Conservation (phyloP, 2,888 invertebrate genomes). For the Agrotis ipsilon region DNA sequence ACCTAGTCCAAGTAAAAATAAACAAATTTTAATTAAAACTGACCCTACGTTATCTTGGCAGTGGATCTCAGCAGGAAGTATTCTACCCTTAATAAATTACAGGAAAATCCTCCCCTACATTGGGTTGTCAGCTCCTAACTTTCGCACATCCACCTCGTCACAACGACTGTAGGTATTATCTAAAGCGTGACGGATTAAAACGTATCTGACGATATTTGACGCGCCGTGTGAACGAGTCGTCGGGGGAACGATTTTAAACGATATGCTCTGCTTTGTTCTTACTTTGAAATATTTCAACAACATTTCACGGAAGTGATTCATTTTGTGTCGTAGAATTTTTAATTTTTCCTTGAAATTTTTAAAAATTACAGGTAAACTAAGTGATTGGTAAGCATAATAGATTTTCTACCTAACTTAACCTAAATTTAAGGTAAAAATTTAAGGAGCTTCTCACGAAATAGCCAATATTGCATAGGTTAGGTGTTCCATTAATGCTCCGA, state of each 20-base stretch:
- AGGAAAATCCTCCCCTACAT: constrained; percentile 11
- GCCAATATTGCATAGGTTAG: too few species aligned
- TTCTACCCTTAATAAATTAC: constrained; percentile 19
- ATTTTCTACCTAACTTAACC: too few species aligned
- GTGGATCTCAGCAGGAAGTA: constrained; percentile 19
- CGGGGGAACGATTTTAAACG: constrained; percentile 51
- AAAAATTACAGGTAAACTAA: too few species aligned
- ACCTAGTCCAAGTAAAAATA: too few species aligned
- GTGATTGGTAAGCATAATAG: too few species aligned
- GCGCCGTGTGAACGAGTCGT: constrained; percentile 65
- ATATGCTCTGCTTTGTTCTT: constrained; percentile 70
- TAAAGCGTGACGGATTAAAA: constrained; percentile 80
- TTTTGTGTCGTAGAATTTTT: constrained; percentile 10
- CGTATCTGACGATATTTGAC: constrained; percentile 73
- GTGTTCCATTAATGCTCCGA: too few species aligned
- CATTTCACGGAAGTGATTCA: constrained; percentile 27
- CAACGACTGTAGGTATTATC: constrained; percentile 67
- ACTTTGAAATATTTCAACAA: constrained; percentile 73
- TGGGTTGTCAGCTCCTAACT: constrained; percentile 44
- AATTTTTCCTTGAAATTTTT: too few species aligned
- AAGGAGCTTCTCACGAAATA: too few species aligned
- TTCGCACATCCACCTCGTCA: constrained; percentile 60
- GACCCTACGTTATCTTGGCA: constrained; percentile 25
- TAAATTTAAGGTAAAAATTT: too few species aligned
- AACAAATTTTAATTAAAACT: constrained; percentile 34